These are phyloP conservation scores for Uropetala carovei DNA, from an alignment of 2,888 invertebrate genomes.

Conservation along the genomic window DNA sequence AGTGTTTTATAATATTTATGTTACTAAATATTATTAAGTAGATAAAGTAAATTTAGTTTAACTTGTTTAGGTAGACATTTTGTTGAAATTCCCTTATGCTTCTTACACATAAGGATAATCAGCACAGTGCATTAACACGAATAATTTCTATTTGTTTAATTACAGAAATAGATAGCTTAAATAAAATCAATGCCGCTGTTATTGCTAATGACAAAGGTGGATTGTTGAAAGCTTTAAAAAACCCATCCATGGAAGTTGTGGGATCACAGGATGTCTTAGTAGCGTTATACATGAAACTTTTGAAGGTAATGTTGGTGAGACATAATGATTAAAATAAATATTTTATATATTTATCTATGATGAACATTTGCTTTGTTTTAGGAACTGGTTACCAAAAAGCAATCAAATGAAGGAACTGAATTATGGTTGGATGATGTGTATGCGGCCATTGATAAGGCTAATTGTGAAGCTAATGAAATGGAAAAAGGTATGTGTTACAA, in stretches of 20 bases:
- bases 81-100: slow-evolving; percentile 64
- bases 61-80: not conserved
- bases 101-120: not conserved
- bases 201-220: slow-evolving; percentile 76
- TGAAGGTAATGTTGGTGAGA: not conserved
- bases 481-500: slow-evolving; percentile 69
- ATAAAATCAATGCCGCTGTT: slow-evolving; percentile 80
- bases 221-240: slow-evolving; percentile 77
- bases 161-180: slow-evolving; percentile 79
- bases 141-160: slow-evolving; percentile 67
- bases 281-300: slow-evolving; percentile 34
- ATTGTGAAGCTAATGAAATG: slow-evolving; percentile 72
- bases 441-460: slow-evolving; percentile 76
- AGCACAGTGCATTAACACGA: not conserved
- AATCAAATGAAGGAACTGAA: slow-evolving; percentile 76
- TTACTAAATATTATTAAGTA: not conserved
- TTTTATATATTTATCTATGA: no score
- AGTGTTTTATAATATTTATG: not conserved
- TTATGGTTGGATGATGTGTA: slow-evolving; percentile 80
- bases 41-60: not conserved
- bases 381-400: slow-evolving; percentile 63
- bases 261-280: slow-evolving; percentile 67
- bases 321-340: no score
- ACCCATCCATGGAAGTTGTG: slow-evolving; percentile 76
- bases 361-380: slow-evolving; percentile 10